phyloP scores from a whole-genome alignment of 2,797 vertebrate genomes.

The Cirrhinus molitorella region DNA sequence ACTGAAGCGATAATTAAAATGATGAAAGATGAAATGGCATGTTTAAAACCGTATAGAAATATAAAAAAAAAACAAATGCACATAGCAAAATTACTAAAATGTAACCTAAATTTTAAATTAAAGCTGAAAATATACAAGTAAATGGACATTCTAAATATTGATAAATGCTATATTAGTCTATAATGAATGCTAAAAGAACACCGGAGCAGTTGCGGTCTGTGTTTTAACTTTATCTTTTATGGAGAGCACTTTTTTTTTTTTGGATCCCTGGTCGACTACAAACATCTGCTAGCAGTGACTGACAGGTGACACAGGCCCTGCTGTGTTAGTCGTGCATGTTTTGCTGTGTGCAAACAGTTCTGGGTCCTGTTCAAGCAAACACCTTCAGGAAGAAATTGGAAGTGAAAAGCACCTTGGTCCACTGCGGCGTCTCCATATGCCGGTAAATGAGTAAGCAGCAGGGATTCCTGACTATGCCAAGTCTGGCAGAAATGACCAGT shows the following conservation, averaged over 20 bases:
- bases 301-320: slow-evolving; percentile 14
- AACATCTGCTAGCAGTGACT: background rate
- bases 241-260: background rate
- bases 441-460: slow-evolving; percentile 99
- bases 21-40: background rate
- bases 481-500: slow-evolving; percentile 95
- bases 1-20: background rate
- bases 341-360: background rate
- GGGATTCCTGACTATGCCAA: slow-evolving; percentile 97
- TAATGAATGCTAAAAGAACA: background rate
- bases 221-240: background rate
- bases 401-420: slow-evolving; percentile 92
- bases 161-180: background rate
- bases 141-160: background rate
- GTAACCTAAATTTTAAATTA: background rate
- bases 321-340: background rate
- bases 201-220: background rate
- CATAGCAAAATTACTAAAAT: background rate
- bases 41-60: background rate
- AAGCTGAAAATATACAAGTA: background rate
- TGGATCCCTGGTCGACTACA: background rate
- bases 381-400: slow-evolving; percentile 81
- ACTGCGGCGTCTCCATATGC: slow-evolving; percentile 98
- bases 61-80: background rate
- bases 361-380: slow-evolving; percentile 62